Evolutionary conservation across 2,888 invertebrate species (phyloP), one percentile per base, ranked within the genome.

Genomic region (Asteroscopus sphinx): DNA sequence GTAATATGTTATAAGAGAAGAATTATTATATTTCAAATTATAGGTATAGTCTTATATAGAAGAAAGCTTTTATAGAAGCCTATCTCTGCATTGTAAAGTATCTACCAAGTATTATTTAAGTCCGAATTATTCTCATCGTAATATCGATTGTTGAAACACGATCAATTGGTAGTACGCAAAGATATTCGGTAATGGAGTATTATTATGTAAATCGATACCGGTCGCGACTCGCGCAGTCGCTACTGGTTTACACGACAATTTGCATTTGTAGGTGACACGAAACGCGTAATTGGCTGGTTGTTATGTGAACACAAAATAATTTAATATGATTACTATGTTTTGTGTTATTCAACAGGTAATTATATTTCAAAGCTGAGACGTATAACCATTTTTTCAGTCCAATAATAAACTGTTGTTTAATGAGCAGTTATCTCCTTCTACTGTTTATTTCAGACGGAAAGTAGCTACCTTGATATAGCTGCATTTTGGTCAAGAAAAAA

Each of bases 191-290:
- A 66, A 74, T 71, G 40, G 52, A 30, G 44, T 53, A 52, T 57
- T 55, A 62, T 70, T 71, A 73, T 73, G 73, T 68, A 65, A 73
- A 74, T 70, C 33, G 57, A 57, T 47, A 33, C 41, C 51, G 41
- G 53, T 39, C 44, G 51, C 32, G 42, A 37, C 51, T 39, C 44
- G 51, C 32, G 42, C 48, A 42, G 32, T 28, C 41, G 61, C 70
- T 62, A 64, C 73, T 53, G 61, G 68, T 60, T 55, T 39, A 37
- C 16, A 58, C 52, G 33, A 26, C 39, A 21, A 64, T 71, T 64
- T 64, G 64, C 72, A 64, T 61, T 61, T 52, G 42, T 49, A 64
- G 72, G 62, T 66, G 54, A 54, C 52, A 61, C 12, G 35, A 48
- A 55, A 58, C 49, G 12, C 36, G 46, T 70, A 68, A 64, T 58